These are phyloP conservation scores for Coracopsis vasa DNA, from an alignment of 2,113 vertebrate genomes.

Conservation along the genomic window DNA sequence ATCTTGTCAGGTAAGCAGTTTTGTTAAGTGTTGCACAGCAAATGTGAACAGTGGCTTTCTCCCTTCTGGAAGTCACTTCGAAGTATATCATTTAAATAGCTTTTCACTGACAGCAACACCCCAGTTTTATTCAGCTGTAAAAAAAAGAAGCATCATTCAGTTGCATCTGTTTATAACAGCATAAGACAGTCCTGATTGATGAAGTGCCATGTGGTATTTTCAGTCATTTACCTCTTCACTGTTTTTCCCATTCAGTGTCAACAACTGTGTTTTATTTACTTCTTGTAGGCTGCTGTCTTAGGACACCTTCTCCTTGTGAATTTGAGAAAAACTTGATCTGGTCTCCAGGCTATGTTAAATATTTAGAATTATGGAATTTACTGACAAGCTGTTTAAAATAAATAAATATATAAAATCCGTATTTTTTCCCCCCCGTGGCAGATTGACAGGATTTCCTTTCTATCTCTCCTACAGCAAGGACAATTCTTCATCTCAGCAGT, in stretches of 20 bases:
- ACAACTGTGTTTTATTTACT: background rate
- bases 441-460: constrained; percentile 32
- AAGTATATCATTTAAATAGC: background rate
- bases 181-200: background rate
- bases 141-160: background rate
- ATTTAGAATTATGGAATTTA: background rate
- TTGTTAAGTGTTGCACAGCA: background rate
- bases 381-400: background rate
- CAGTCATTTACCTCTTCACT: background rate
- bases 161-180: background rate
- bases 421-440: background rate
- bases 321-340: background rate
- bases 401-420: too few species aligned
- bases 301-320: background rate
- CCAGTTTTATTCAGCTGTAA: background rate
- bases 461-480: constrained; percentile 27
- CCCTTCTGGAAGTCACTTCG: background rate
- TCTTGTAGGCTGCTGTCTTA: background rate
- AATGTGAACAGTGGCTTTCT: background rate
- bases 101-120: background rate
- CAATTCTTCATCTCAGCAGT: constrained; percentile 27
- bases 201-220: background rate
- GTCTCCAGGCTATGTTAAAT: background rate
- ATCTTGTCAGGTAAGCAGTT: background rate
- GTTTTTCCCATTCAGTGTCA: background rate